These are phyloP conservation scores for Orthonevra nobilis DNA, from an alignment of 2,888 invertebrate genomes.

Conservation along the genomic window DNA sequence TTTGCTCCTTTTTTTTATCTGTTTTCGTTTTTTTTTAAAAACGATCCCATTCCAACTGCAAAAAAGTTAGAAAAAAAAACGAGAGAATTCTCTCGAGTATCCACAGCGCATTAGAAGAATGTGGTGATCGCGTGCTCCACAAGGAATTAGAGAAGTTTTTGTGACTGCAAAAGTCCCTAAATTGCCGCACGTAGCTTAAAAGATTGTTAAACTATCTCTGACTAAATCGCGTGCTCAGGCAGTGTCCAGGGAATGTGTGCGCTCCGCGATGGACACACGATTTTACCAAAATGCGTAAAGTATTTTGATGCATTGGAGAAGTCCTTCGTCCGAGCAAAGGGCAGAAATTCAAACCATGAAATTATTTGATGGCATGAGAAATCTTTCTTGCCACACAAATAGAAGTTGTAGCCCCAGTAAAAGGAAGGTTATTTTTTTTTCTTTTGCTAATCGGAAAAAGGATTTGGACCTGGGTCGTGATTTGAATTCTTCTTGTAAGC, in stretches of 20 bases:
- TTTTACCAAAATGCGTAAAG: slow-evolving; percentile 31
- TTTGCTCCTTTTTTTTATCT: slow-evolving; percentile 51
- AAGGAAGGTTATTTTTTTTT: too few relatives aligned
- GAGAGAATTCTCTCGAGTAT: not conserved
- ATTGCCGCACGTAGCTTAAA: slow-evolving; percentile 63
- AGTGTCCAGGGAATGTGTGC: slow-evolving; percentile 2
- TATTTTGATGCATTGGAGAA: too few relatives aligned
- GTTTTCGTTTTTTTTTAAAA: slow-evolving; percentile 6
- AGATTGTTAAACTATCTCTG: slow-evolving; percentile 44
- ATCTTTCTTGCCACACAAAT: too few relatives aligned
- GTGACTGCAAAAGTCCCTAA: slow-evolving; percentile 33
- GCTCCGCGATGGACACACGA: not conserved
- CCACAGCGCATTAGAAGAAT: slow-evolving; percentile 46
- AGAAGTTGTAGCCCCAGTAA: too few relatives aligned
- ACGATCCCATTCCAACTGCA: slow-evolving; percentile 17
- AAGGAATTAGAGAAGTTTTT: slow-evolving; percentile 56
- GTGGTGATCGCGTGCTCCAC: slow-evolving; percentile 58
- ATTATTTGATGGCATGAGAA: too few relatives aligned
- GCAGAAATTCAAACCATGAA: too few relatives aligned
- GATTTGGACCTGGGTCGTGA: too few relatives aligned
- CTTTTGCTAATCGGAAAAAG: too few relatives aligned
- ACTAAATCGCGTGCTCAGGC: slow-evolving; percentile 43
- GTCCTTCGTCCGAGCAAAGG: too few relatives aligned
- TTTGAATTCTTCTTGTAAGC: too few relatives aligned
- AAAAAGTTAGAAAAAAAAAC: slow-evolving; percentile 27